Percentiles rank a stretch among this genome's conserved stretches.
phyloP scores from a whole-genome alignment of 1,140 invertebrate species.

The Acromyrmex echinatior region DNA sequence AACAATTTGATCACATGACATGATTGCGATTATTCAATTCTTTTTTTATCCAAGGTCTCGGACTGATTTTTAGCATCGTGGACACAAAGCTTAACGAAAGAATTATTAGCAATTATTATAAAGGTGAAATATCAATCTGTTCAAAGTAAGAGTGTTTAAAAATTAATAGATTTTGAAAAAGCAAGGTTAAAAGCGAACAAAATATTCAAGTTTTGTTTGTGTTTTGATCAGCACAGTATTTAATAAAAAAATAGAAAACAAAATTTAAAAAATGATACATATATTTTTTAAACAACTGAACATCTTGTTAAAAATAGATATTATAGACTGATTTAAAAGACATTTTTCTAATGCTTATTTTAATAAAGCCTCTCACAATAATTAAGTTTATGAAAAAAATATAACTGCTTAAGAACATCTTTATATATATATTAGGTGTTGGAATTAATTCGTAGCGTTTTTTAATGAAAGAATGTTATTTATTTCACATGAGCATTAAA shows the following conservation, averaged over 20 bases:
- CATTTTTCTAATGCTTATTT: not conserved
- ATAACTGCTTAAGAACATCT: not conserved
- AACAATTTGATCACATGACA: too few species aligned
- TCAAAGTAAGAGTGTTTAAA: not conserved
- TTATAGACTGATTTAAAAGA: not conserved
- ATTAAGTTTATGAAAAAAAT: not conserved
- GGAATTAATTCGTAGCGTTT: too few species aligned
- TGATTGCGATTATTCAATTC: too few species aligned
- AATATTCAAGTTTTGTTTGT: not conserved
- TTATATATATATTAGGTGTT: too few species aligned
- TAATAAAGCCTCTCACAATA: not conserved
- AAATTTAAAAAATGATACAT: not conserved
- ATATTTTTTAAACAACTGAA: not conserved
- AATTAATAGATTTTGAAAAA: constrained; percentile 22
- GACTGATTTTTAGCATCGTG: too few species aligned
- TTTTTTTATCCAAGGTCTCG: too few species aligned
- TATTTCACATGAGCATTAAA: too few species aligned
- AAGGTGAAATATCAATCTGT: not conserved
- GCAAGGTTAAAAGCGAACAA: not conserved
- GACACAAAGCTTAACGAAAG: not conserved
- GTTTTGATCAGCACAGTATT: not conserved
- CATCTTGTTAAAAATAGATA: not conserved
- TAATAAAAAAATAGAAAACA: not conserved
- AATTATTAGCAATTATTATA: not conserved
- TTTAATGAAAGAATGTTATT: too few species aligned